A percentile compares a stretch with the other conserved stretches of the same genome.
Conservation (phyloP, 2,888 invertebrate genomes). For the Amiota minor region DNA sequence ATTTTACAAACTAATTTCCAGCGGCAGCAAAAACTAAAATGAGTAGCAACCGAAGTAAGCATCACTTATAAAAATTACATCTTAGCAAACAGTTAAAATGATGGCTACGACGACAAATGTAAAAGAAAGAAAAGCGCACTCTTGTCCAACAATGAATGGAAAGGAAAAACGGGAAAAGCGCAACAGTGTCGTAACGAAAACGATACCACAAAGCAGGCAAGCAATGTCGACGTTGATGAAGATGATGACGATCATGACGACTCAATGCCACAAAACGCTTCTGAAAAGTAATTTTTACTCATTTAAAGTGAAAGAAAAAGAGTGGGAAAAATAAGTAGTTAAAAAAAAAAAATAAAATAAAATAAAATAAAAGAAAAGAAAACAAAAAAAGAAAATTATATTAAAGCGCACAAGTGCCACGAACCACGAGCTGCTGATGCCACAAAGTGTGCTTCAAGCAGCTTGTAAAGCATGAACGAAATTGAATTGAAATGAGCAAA, state of each 20-base stretch:
- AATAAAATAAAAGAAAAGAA: slow-evolving; percentile 20
- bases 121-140: slow-evolving; percentile 39
- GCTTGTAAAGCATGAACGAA: slow-evolving; percentile 51
- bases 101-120: not conserved
- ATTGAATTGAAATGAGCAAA: slow-evolving; percentile 61
- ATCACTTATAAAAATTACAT: slow-evolving; percentile 22
- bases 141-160: slow-evolving; percentile 25
- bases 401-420: not conserved
- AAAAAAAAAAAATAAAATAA: slow-evolving; percentile 4
- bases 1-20: slow-evolving; percentile 58
- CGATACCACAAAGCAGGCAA: no score
- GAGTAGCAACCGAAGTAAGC: slow-evolving; percentile 18
- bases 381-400: slow-evolving; percentile 24
- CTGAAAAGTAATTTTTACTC: slow-evolving; percentile 54
- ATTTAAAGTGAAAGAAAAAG: slow-evolving; percentile 48
- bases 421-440: slow-evolving; percentile 35
- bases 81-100: slow-evolving; percentile 9
- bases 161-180: not conserved
- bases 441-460: slow-evolving; percentile 49
- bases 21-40: not conserved
- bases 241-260: slow-evolving; percentile 25
- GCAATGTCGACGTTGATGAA: not conserved
- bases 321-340: slow-evolving; percentile 8
- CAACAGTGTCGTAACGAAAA: slow-evolving; percentile 23
- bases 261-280: slow-evolving; percentile 33